Evolutionary conservation across 1,140 invertebrate genomes (phyloP), one percentile per base, ranked within the genome.

Genomic region (Leptinotarsa texana): DNA sequence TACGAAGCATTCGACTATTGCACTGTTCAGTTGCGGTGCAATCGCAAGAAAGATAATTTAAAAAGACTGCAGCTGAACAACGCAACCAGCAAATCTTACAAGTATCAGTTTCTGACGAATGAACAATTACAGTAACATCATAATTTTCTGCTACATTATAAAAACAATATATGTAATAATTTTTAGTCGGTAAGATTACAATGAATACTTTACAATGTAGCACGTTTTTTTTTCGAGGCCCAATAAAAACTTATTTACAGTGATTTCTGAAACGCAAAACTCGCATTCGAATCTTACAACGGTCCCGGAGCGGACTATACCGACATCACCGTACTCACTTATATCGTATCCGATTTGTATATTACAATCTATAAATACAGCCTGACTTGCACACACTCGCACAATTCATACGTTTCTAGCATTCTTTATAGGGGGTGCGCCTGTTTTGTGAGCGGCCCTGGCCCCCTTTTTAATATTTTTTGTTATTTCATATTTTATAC

Each of bases 381-480:
- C 82, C 83, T 80, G 80, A 84, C 81, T 84, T 83, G 83, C 83
- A 83, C 75, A 79, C 80, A 79, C 75, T 77, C 81, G 67, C 78
- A 67, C 80, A 75, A 69, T 27, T 61, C 76, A 51, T 63, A 42
- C 33, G 27, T 13, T 3, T 71, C 63, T 62, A 69, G 62, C 67
- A 76, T 69, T 67, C 63, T 63, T 77, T 68, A 48, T 78, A 72
- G 33, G 18, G 51, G 21, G 47, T 42, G 61, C 33, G 66, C 47
- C 62, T 72, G 49, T 27, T 72, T 75, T 78, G 72, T 79, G 69
- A 75, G 68, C 69, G 74, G 75, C 61, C 74, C 33, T 42, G 62
- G 22, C 68, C 73, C 70, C 70, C 73, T 57, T 62, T 68, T 74
- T 76, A 75, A 73, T 77, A 73, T 77, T 76, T 79, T 67, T 79